Conservation (phyloP, 2,113 vertebrate genomes). For the Ictidomys tridecemlineatus region DNA sequence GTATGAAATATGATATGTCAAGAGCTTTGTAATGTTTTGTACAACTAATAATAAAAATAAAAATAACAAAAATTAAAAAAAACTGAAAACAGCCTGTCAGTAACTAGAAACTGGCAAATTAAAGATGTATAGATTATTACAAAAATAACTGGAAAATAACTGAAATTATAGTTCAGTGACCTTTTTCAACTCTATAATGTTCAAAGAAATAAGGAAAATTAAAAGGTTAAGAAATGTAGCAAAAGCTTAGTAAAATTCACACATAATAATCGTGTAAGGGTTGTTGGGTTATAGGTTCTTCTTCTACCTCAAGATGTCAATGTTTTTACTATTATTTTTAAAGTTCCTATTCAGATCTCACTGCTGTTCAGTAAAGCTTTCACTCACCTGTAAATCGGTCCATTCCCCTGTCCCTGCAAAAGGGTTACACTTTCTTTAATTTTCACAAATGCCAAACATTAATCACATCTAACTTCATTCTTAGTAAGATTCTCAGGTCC, state of each 20-base stretch:
- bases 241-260: background rate
- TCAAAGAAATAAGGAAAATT: background rate
- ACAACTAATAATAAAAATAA: no score
- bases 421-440: background rate
- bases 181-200: background rate
- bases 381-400: background rate
- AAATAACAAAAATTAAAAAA: background rate
- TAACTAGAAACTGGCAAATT: background rate
- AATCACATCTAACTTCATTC: background rate
- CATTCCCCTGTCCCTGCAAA: background rate
- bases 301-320: background rate
- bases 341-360: background rate
- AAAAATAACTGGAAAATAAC: constrained; percentile 23
- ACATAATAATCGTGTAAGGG: background rate
- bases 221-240: background rate
- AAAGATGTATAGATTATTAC: background rate
- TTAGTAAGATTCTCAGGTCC: background rate
- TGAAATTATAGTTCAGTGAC: background rate
- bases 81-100: background rate
- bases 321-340: background rate
- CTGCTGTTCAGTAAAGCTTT: background rate
- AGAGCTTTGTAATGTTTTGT: no score
- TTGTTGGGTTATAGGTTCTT: background rate
- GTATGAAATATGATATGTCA: no score
- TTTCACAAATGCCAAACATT: background rate